phyloP scores from a whole-genome alignment of 2,797 vertebrate species.

The Cryptoprocta ferox region DNA sequence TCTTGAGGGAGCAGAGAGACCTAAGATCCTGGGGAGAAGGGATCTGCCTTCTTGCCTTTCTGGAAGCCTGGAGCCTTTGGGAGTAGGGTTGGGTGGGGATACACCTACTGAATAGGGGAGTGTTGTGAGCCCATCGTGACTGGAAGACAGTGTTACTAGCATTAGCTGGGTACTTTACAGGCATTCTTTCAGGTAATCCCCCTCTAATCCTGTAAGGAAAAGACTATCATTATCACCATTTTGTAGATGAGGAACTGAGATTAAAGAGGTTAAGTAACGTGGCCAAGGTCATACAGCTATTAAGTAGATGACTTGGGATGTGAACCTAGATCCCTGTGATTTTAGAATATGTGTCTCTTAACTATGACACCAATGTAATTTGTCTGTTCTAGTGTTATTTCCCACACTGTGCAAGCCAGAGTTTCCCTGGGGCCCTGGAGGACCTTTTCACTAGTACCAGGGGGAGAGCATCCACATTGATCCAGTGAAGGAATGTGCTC shows the following conservation, averaged over 20 bases:
- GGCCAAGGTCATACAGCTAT: neutral
- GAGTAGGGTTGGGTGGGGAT: neutral
- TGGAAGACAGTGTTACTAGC: neutral
- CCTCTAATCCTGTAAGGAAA: slow-evolving; percentile 30
- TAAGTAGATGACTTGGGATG: neutral
- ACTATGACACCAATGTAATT: neutral
- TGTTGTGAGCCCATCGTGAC: neutral
- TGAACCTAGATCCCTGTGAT: slow-evolving; percentile 22
- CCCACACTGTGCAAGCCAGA: neutral
- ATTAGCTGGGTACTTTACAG: neutral
- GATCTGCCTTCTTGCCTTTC: neutral
- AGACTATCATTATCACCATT: slow-evolving; percentile 36
- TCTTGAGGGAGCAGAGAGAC: neutral
- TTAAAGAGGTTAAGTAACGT: slow-evolving; percentile 65
- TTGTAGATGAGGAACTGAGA: slow-evolving; percentile 60
- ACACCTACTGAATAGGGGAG: neutral
- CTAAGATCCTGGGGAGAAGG: neutral
- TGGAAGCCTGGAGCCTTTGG: neutral
- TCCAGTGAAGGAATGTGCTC: neutral
- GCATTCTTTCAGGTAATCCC: slow-evolving; percentile 54
- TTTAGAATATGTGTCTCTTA: slow-evolving; percentile 10
- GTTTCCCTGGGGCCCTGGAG: neutral
- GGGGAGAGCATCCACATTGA: neutral
- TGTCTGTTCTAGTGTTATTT: neutral
- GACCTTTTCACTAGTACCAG: neutral